These are phyloP conservation scores for Meles meles DNA, from an alignment of 2,113 vertebrate species.

Conservation along the genomic window DNA sequence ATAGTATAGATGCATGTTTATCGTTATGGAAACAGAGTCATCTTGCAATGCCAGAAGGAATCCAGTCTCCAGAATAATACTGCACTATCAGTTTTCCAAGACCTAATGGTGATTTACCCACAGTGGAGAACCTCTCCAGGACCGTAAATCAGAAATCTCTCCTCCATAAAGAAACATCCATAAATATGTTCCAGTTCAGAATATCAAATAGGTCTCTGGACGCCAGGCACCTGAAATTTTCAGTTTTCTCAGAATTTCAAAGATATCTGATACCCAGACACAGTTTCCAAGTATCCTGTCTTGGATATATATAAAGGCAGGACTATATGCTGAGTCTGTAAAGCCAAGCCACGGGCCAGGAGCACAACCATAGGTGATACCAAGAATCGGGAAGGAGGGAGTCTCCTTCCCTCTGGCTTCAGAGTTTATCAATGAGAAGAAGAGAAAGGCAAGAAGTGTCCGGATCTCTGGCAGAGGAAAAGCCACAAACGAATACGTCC, in stretches of 20 bases:
- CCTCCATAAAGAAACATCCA: not conserved
- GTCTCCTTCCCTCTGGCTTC: not conserved
- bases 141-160: not conserved
- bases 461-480: not conserved
- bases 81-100: not conserved
- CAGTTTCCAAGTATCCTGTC: slow-evolving; percentile 24
- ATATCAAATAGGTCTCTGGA: not conserved
- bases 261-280: not conserved
- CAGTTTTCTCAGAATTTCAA: not conserved
- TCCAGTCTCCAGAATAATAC: not conserved
- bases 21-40: not conserved
- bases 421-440: not conserved
- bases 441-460: not conserved
- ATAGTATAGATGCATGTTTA: not conserved
- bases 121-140: not conserved
- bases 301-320: not conserved
- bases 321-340: not conserved
- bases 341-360: not conserved
- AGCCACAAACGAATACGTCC: not conserved
- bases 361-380: not conserved
- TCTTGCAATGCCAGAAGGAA: not conserved
- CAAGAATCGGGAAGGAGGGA: not conserved
- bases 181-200: not conserved
- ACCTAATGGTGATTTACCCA: not conserved
- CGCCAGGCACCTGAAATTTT: not conserved